Evolutionary conservation across 2,888 invertebrate species (phyloP).

Genomic region (Euplagia quadripunctaria): DNA sequence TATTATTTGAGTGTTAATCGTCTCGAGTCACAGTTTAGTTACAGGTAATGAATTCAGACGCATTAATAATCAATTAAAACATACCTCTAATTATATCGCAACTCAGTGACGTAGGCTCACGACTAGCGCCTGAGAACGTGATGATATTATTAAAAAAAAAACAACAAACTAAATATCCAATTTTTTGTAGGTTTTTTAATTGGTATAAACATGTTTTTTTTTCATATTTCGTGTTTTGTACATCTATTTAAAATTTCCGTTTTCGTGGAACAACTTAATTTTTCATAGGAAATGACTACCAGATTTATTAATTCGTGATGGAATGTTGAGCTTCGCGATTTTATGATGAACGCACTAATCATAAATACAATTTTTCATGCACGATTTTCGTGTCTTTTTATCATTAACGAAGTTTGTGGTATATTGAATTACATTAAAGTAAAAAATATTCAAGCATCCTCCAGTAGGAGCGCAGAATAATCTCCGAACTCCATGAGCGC

Average conservation of each 20-base stretch:
- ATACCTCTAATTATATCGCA: conserved; percentile 37
- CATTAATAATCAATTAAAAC: conserved; percentile 41
- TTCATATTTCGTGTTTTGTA: conserved; percentile 28
- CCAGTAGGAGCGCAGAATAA: too few relatives aligned
- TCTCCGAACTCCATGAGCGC: too few relatives aligned
- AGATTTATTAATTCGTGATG: conserved; percentile 7
- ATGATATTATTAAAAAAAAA: conserved; percentile 2
- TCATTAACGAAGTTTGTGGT: background rate
- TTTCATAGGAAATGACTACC: conserved; percentile 34
- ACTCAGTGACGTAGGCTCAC: conserved; percentile 36
- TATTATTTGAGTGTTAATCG: conserved; percentile 1
- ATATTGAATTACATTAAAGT: background rate
- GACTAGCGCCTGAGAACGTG: conserved; percentile 13
- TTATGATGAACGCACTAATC: conserved; percentile 8
- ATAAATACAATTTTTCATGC: conserved; percentile 11
- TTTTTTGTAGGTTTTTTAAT: conserved; percentile 18
- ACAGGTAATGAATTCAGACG: conserved; percentile 17
- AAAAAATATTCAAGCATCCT: background rate
- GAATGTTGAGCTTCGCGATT: conserved; percentile 5
- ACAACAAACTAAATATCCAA: background rate
- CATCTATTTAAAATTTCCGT: conserved; percentile 40
- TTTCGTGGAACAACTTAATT: conserved; percentile 24
- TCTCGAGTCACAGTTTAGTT: background rate
- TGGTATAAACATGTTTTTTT: conserved; percentile 5
- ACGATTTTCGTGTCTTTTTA: conserved; percentile 18